Conservation (phyloP, 2,797 vertebrate species). For the Phrynocephalus forsythii region DNA sequence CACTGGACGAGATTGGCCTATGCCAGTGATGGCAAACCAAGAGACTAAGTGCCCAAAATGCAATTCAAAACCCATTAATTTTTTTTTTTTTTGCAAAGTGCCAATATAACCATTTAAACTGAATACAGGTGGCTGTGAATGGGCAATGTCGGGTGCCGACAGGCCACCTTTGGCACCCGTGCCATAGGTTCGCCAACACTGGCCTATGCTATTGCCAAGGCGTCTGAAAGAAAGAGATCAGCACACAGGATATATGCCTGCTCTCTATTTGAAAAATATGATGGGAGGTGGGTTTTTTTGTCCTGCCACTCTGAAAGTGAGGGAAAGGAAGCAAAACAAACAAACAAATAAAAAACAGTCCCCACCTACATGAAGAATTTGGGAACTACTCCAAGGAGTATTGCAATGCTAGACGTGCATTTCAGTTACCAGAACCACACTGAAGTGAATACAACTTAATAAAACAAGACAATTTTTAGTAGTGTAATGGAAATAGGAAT, state of each 20-base stretch:
- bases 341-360: too few relatives aligned
- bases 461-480: background rate
- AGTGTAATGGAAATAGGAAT: constrained; percentile 17
- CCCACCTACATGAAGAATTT: constrained; percentile 2
- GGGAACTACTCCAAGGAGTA: background rate
- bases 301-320: constrained; percentile 29
- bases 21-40: background rate
- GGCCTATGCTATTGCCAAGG: background rate
- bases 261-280: background rate
- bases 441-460: background rate
- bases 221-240: background rate
- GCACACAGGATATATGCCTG: background rate
- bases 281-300: background rate
- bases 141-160: too few relatives aligned
- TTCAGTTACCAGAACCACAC: background rate
- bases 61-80: too few relatives aligned
- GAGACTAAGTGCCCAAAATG: too few relatives aligned
- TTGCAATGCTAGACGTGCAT: background rate
- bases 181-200: too few relatives aligned
- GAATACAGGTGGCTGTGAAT: too few relatives aligned
- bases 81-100: too few relatives aligned
- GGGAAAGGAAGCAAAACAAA: background rate
- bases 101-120: too few relatives aligned
- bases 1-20: background rate
- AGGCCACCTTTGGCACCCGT: too few relatives aligned